phyloP scores from a whole-genome alignment of 2,113 vertebrate species.

The Prunella himalayana region DNA sequence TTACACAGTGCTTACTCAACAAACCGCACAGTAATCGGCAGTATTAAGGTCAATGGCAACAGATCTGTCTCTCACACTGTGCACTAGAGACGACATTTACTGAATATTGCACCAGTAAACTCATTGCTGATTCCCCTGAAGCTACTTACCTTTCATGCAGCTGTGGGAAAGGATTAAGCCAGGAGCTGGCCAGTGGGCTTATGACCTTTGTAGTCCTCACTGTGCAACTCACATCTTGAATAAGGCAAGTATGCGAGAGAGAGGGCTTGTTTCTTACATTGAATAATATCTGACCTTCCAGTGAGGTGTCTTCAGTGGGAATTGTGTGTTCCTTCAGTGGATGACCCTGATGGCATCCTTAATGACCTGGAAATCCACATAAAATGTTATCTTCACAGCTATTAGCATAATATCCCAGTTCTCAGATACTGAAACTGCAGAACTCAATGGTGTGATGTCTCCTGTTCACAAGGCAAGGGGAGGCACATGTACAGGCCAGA shows the following conservation, averaged over 20 bases:
- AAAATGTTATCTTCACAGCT: background rate
- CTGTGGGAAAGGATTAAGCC: background rate
- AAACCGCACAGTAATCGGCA: background rate
- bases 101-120: background rate
- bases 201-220: background rate
- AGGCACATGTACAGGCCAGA: background rate
- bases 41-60: conserved; percentile 2
- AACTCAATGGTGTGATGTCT: background rate
- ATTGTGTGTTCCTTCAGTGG: background rate
- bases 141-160: background rate
- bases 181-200: background rate
- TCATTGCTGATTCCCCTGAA: background rate
- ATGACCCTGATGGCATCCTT: background rate
- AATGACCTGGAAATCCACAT: background rate
- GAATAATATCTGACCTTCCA: background rate
- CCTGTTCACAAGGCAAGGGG: background rate
- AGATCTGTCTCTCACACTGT: background rate
- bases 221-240: background rate
- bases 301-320: background rate
- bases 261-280: background rate
- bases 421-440: background rate
- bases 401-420: background rate
- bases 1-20: conserved; percentile 11
- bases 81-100: background rate
- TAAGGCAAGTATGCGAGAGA: background rate